Percentiles rank a stretch among this genome's conserved stretches.
Evolutionary conservation across 2,797 vertebrate species (phyloP).

Genomic region (Liasis olivaceus): DNA sequence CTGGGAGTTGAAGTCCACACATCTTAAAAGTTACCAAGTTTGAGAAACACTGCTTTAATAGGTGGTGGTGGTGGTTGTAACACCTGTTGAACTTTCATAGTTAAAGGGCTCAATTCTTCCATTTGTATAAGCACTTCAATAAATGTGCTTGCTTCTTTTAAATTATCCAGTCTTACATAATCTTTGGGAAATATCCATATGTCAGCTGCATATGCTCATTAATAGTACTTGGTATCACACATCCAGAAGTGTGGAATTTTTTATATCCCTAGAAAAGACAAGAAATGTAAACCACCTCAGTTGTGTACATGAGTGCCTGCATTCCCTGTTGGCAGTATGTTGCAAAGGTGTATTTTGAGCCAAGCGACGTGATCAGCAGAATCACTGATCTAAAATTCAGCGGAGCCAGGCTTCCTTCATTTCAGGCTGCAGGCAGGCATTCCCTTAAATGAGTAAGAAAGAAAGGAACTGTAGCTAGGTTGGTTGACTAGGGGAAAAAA

Average conservation of each 20-base stretch:
- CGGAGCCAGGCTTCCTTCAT: background rate
- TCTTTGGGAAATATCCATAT: background rate
- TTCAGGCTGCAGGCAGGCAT: background rate
- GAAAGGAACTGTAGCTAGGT: background rate
- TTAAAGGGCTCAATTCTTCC: slow-evolving; percentile 59
- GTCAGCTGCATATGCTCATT: background rate
- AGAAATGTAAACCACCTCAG: background rate
- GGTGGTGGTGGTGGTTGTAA: slow-evolving; percentile 32
- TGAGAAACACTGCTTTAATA: background rate
- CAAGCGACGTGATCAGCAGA: background rate
- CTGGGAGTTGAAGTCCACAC: background rate
- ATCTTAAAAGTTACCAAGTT: background rate
- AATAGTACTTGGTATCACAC: background rate
- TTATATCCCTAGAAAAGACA: background rate
- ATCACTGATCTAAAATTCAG: background rate
- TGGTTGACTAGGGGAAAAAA: background rate
- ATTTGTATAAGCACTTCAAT: slow-evolving; percentile 20
- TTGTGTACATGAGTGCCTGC: background rate
- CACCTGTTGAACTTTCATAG: slow-evolving; percentile 34
- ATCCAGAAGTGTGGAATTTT: background rate
- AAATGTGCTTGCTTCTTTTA: background rate
- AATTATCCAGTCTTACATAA: background rate
- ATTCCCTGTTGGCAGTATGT: background rate
- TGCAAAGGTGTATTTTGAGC: background rate
- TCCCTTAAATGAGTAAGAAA: background rate